Evolutionary conservation across 2,113 vertebrate genomes (phyloP).

Genomic region (Lampris megalopsis): DNA sequence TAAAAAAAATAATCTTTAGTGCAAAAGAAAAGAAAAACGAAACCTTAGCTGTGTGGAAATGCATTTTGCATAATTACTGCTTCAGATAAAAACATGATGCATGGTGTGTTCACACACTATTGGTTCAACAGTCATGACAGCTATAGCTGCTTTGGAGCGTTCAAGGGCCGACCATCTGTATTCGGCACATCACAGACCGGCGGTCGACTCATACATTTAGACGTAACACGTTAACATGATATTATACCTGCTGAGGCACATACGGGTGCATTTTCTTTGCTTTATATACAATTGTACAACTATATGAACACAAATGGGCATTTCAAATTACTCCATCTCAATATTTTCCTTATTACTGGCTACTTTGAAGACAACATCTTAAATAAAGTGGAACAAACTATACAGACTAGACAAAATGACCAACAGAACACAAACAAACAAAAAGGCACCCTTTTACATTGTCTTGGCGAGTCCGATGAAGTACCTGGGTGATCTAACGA

Average conservation of each 20-base stretch:
- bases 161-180: constrained; percentile 5
- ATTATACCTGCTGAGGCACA: background rate
- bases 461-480: constrained; percentile 20
- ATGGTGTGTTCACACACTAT: too few relatives aligned
- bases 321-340: constrained; percentile 10
- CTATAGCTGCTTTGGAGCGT: background rate
- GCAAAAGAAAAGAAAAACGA: too few relatives aligned
- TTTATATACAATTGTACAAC: background rate
- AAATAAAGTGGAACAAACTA: constrained; percentile 6
- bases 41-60: too few relatives aligned
- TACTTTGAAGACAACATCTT: constrained; percentile 24
- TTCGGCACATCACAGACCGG: background rate
- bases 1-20: too few relatives aligned
- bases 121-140: too few relatives aligned
- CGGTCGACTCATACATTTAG: background rate
- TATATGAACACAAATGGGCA: constrained; percentile 33
- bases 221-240: constrained; percentile 9
- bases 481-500: constrained; percentile 57
- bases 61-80: too few relatives aligned
- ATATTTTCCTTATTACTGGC: constrained; percentile 1
- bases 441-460: constrained; percentile 1
- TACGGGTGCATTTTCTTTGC: background rate
- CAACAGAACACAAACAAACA: background rate
- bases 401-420: background rate
- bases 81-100: too few relatives aligned